Evolutionary conservation across 1,140 invertebrate genomes (phyloP).

Genomic region (Teleopsis dalmanni): DNA sequence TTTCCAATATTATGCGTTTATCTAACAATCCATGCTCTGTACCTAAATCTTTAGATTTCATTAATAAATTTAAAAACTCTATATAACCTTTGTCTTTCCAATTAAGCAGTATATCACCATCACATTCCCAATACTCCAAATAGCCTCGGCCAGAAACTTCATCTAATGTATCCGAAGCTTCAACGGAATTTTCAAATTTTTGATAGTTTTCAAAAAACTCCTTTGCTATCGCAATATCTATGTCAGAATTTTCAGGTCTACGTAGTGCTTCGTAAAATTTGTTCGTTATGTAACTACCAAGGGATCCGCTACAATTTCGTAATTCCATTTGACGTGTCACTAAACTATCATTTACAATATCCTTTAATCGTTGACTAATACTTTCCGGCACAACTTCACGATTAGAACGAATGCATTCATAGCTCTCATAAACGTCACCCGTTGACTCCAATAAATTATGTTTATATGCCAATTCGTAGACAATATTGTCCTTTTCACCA

Average conservation of each 20-base stretch:
- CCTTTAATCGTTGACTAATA: conserved; percentile 30
- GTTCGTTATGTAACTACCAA: conserved; percentile 47
- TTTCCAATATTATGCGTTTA: conserved; percentile 45
- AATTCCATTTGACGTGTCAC: conserved; percentile 32
- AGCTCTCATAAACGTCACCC: conserved; percentile 29
- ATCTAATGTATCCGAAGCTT: conserved; percentile 54
- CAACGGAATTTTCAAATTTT: conserved; percentile 50
- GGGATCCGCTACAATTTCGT: conserved; percentile 34
- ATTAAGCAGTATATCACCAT: conserved; percentile 53
- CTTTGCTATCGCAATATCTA: conserved; percentile 38
- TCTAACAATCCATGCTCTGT: conserved; percentile 30
- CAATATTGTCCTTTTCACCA: conserved; percentile 65
- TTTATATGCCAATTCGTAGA: conserved; percentile 58
- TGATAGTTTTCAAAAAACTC: conserved; percentile 50
- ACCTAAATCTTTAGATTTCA: conserved; percentile 46
- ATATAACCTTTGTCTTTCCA: conserved; percentile 58
- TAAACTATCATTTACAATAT: conserved; percentile 34
- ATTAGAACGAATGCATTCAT: conserved; percentile 42
- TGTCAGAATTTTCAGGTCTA: conserved; percentile 30
- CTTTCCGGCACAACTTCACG: conserved; percentile 38
- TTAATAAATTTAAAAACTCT: conserved; percentile 53
- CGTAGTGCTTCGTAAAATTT: conserved; percentile 36
- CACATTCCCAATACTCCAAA: conserved; percentile 52
- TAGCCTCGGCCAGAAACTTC: conserved; percentile 53
- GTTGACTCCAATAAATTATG: conserved; percentile 48